phyloP scores from a whole-genome alignment of 2,888 invertebrate genomes.

The Nephrotoma flavescens region DNA sequence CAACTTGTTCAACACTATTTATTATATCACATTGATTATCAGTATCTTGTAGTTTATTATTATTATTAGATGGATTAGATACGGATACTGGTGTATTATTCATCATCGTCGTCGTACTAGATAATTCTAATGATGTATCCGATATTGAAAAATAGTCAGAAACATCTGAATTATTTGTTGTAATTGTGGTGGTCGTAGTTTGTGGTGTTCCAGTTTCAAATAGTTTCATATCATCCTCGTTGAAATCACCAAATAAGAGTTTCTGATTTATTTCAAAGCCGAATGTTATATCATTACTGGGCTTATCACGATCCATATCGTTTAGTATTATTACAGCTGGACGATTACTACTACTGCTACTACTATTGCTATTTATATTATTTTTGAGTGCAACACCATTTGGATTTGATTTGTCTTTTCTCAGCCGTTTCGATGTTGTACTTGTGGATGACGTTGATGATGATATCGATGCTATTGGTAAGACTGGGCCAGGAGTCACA shows the following conservation, averaged over 20 bases:
- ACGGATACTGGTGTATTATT: constrained; percentile 12
- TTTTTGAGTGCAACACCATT: background rate
- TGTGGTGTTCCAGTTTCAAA: background rate
- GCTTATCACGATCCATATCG: constrained; percentile 34
- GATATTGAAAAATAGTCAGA: constrained; percentile 11
- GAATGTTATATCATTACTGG: constrained; percentile 57
- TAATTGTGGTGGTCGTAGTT: background rate
- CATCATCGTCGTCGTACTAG: constrained; percentile 16
- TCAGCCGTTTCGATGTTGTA: background rate
- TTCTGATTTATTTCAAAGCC: constrained; percentile 42
- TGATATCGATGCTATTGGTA: constrained; percentile 12
- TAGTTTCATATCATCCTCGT: constrained; percentile 14
- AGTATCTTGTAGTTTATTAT: background rate
- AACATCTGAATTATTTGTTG: constrained; percentile 3
- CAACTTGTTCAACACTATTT: constrained; percentile 6
- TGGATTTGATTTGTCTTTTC: constrained; percentile 7
- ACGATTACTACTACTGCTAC: constrained; percentile 24
- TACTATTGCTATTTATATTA: background rate
- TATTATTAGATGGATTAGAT: background rate
- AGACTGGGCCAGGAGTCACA: constrained; percentile 2
- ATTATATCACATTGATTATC: constrained; percentile 8
- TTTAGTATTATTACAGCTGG: constrained; percentile 63
- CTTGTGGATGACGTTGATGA: constrained; percentile 7
- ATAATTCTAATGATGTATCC: constrained; percentile 13
- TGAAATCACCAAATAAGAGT: constrained; percentile 25